Evolutionary conservation across 2,113 vertebrate species (phyloP).

Genomic region (Thermophis baileyi): DNA sequence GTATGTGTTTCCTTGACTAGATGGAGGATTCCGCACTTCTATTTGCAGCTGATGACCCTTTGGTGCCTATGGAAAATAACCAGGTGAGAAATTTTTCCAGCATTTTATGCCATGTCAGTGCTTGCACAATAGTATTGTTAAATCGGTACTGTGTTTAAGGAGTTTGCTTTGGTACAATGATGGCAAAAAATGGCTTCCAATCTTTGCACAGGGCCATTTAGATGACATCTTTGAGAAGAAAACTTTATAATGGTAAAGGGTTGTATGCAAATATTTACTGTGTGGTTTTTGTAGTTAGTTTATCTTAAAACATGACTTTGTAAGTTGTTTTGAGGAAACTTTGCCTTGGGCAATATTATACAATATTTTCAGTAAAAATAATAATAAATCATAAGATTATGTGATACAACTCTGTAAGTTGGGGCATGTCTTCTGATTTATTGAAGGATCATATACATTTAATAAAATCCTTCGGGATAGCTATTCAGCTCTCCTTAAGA

Average conservation of each 20-base stretch:
- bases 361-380: background rate
- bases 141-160: background rate
- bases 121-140: background rate
- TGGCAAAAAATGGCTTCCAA: background rate
- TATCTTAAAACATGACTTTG: background rate
- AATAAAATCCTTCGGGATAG: background rate
- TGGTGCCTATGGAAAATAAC: slow-evolving; percentile 37
- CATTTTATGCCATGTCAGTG: background rate
- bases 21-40: slow-evolving; percentile 31
- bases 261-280: background rate
- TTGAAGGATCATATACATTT: background rate
- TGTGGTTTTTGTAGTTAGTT: background rate
- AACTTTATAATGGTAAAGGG: background rate
- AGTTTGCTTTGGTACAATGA: background rate
- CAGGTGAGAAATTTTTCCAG: slow-evolving; percentile 37
- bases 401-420: background rate
- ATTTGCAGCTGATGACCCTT: slow-evolving; percentile 49
- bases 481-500: background rate
- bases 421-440: background rate
- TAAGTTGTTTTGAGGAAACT: background rate
- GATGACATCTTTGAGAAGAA: background rate
- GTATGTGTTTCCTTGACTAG: background rate
- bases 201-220: background rate
- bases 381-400: background rate
- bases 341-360: background rate